Evolutionary conservation across 2,113 vertebrate species (phyloP).

Genomic region (Chloroceryle aenea): DNA sequence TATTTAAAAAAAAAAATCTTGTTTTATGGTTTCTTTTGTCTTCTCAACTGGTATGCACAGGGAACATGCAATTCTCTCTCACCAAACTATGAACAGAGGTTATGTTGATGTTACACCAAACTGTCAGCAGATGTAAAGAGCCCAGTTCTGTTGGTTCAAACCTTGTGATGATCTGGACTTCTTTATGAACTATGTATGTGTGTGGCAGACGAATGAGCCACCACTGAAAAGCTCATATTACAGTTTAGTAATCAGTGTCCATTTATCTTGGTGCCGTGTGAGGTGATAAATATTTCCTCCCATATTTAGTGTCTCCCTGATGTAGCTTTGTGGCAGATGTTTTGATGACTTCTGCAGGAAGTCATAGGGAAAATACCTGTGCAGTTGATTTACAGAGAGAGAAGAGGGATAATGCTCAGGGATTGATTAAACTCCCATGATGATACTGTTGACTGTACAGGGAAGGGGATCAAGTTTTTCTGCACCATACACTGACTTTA

Average conservation of each 20-base stretch:
- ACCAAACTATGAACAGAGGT: background rate
- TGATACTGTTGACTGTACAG: background rate
- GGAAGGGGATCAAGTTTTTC: background rate
- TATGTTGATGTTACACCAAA: background rate
- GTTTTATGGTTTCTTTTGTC: conserved; percentile 19
- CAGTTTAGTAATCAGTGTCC: background rate
- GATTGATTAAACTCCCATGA: background rate
- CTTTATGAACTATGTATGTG: background rate
- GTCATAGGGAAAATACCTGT: background rate
- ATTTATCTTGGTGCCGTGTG: background rate
- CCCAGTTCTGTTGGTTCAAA: background rate
- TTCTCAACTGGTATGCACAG: background rate
- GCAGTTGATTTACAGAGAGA: background rate
- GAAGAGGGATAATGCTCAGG: background rate
- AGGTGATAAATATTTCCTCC: background rate
- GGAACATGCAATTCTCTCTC: background rate
- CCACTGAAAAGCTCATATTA: background rate
- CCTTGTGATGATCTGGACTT: background rate
- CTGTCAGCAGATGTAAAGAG: background rate
- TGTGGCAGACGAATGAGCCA: background rate
- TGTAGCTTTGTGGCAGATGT: background rate
- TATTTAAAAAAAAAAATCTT: background rate
- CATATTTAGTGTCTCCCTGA: background rate
- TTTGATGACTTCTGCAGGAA: background rate
- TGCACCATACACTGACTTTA: background rate